Percentiles rank a stretch among this genome's conserved stretches.
phyloP scores from a whole-genome alignment of 1,140 invertebrate species.

The Anagrus nilaparvatae region DNA sequence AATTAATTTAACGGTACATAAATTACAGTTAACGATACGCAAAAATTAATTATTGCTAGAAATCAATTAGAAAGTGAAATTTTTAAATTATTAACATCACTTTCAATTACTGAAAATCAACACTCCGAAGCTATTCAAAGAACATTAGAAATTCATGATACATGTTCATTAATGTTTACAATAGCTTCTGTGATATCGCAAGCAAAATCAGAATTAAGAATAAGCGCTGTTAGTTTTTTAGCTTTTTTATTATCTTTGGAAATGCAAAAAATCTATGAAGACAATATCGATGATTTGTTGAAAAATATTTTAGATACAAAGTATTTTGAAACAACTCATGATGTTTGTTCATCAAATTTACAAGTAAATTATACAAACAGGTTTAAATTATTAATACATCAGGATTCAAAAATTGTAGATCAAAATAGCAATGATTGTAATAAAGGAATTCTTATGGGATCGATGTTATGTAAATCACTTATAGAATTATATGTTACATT shows the following conservation, averaged over 20 bases:
- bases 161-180: constrained; percentile 30
- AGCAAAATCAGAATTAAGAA: constrained; percentile 22
- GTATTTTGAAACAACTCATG: no score
- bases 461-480: constrained; percentile 39
- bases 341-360: no score
- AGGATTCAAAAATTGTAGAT: no score
- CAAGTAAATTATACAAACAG: no score
- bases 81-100: constrained; percentile 37
- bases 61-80: constrained; percentile 40
- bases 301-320: constrained; percentile 22
- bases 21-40: constrained; percentile 28
- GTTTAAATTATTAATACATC: no score
- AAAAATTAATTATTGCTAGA: constrained; percentile 32
- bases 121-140: constrained; percentile 32
- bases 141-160: constrained; percentile 28
- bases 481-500: constrained; percentile 39
- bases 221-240: constrained; percentile 28
- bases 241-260: constrained; percentile 30
- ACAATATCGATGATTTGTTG: constrained; percentile 17
- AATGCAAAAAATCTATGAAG: constrained; percentile 26
- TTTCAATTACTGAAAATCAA: constrained; percentile 31
- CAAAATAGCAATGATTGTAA: constrained; percentile 2
- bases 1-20: not conserved
- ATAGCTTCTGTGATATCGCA: constrained; percentile 34
- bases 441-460: constrained; percentile 24